Evolutionary conservation across 2,797 vertebrate genomes (phyloP).

Genomic region (Erethizon dorsatum): DNA sequence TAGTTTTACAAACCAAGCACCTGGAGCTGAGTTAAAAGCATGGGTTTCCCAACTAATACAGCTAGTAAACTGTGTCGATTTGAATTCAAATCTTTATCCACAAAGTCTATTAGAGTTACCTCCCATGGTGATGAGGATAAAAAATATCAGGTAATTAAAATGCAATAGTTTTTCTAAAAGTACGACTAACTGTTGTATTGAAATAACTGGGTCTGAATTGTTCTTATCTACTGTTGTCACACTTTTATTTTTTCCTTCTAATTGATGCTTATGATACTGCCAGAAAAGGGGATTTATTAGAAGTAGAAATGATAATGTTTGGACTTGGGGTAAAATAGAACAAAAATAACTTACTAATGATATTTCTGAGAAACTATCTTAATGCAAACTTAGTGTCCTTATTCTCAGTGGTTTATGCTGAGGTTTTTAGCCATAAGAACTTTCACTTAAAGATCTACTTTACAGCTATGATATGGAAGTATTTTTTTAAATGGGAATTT

Average conservation of each 20-base stretch:
- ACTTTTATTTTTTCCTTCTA: background rate
- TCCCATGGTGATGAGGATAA: background rate
- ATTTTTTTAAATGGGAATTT: slow-evolving; percentile 5
- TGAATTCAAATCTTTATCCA: background rate
- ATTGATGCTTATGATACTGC: background rate
- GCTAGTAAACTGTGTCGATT: background rate
- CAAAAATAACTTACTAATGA: background rate
- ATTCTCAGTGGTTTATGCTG: slow-evolving; percentile 2
- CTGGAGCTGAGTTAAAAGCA: background rate
- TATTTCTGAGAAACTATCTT: slow-evolving; percentile 12
- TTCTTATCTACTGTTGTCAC: background rate
- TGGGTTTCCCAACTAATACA: background rate
- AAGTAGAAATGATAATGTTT: background rate
- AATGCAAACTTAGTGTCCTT: background rate
- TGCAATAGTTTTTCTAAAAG: background rate
- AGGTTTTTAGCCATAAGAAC: background rate
- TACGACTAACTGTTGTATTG: background rate
- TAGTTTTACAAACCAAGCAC: slow-evolving; percentile 13
- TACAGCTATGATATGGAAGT: background rate
- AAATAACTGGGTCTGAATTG: background rate
- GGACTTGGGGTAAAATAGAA: background rate
- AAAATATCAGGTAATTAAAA: background rate
- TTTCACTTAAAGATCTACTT: background rate
- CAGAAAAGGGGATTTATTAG: background rate
- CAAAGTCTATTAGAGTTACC: background rate